phyloP scores from a whole-genome alignment of 2,888 invertebrate genomes.

The Cyclophora albipunctata region DNA sequence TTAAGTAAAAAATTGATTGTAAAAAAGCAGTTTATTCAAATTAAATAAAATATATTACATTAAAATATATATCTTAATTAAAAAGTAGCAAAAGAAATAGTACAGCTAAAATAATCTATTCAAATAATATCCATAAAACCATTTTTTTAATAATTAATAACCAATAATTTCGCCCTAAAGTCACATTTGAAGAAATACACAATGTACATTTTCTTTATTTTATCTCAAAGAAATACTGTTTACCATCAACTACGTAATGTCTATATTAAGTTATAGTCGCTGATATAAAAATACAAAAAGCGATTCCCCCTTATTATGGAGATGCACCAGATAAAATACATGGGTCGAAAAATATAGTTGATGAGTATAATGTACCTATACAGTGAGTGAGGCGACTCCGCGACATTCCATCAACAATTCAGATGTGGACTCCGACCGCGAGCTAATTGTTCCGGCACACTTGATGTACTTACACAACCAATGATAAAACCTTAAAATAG shows the following conservation, averaged over 20 bases:
- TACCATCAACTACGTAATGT: slow-evolving; percentile 36
- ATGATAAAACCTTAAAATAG: slow-evolving; percentile 4
- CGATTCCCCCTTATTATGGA: slow-evolving; percentile 48
- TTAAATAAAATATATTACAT: slow-evolving; percentile 74
- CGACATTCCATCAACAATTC: slow-evolving; percentile 1
- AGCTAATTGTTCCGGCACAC: background rate
- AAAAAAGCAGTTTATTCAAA: slow-evolving; percentile 75
- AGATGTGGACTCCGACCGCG: background rate
- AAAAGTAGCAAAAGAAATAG: slow-evolving; percentile 68
- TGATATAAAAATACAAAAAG: slow-evolving; percentile 75
- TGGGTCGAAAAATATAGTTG: slow-evolving; percentile 64
- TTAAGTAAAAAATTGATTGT: slow-evolving; percentile 27
- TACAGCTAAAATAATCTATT: slow-evolving; percentile 70
- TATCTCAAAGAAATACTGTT: slow-evolving; percentile 56
- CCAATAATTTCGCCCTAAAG: slow-evolving; percentile 55
- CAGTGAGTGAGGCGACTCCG: slow-evolving; percentile 7
- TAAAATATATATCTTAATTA: slow-evolving; percentile 73
- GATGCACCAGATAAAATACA: slow-evolving; percentile 53
- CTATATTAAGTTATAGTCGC: slow-evolving; percentile 42
- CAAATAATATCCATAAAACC: slow-evolving; percentile 67
- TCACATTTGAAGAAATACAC: slow-evolving; percentile 47
- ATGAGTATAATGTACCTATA: slow-evolving; percentile 33
- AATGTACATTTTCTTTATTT: slow-evolving; percentile 53
- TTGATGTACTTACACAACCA: background rate
- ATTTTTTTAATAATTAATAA: slow-evolving; percentile 44